phyloP scores from a whole-genome alignment of 2,113 vertebrate genomes.

The Gorsachius goisagi region DNA sequence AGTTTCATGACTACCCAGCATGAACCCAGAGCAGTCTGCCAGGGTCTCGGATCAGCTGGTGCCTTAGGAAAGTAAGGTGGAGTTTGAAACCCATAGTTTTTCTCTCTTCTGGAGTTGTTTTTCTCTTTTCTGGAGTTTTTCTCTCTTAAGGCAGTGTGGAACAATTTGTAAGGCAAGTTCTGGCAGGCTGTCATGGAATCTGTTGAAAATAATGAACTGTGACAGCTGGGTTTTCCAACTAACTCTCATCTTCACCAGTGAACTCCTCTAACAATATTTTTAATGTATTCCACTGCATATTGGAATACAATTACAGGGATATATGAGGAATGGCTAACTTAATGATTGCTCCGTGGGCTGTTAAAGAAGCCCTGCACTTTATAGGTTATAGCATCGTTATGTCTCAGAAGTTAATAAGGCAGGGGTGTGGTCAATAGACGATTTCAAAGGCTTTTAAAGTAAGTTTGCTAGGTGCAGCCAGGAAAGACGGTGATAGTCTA shows the following conservation, averaged over 20 bases:
- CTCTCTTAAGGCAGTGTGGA: neutral
- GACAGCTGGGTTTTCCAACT: neutral
- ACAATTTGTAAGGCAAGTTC: neutral
- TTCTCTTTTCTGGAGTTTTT: neutral
- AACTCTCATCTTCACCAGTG: neutral
- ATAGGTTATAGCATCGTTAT: neutral
- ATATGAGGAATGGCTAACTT: neutral
- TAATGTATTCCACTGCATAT: neutral
- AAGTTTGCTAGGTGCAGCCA: neutral
- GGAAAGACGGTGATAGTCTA: too few species aligned
- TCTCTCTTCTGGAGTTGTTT: neutral
- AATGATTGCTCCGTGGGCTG: neutral
- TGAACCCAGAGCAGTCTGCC: neutral
- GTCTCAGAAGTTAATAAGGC: neutral
- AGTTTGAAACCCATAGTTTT: neutral
- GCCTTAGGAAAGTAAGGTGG: neutral
- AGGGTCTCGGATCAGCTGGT: neutral
- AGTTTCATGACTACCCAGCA: neutral
- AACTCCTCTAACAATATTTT: neutral
- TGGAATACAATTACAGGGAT: neutral
- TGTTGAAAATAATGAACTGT: neutral
- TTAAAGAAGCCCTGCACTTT: neutral
- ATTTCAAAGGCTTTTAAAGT: neutral
- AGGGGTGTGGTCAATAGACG: neutral
- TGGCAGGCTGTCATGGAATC: neutral